phyloP scores from a whole-genome alignment of 2,113 vertebrate species.

The Ascaphus truei region DNA sequence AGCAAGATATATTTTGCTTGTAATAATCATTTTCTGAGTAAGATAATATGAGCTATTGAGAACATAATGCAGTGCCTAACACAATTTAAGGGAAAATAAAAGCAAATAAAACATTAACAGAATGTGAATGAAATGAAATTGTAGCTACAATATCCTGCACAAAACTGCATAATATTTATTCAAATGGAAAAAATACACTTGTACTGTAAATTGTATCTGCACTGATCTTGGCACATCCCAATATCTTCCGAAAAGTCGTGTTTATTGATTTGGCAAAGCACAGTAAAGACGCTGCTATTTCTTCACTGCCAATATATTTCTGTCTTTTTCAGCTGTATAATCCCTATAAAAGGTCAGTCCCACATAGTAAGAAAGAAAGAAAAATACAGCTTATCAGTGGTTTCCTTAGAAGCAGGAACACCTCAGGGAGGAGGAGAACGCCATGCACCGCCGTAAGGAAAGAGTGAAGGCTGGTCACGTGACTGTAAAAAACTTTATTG shows the following conservation, averaged over 20 bases:
- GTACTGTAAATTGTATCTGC: neutral
- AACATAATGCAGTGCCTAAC: slow-evolving; percentile 14
- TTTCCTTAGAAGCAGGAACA: no score
- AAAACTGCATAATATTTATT: neutral
- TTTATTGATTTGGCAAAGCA: neutral
- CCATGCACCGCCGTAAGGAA: no score
- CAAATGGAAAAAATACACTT: neutral
- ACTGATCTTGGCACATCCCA: neutral
- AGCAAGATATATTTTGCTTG: neutral
- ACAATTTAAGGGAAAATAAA: slow-evolving; percentile 5
- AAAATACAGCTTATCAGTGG: no score
- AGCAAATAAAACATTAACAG: neutral
- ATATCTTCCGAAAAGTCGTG: neutral
- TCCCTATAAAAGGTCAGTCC: no score
- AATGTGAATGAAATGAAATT: neutral
- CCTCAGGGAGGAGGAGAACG: no score
- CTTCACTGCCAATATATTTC: no score
- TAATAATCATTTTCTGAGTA: neutral
- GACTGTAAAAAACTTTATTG: no score
- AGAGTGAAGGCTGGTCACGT: no score
- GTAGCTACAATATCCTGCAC: neutral
- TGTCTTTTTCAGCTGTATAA: no score
- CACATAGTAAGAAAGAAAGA: no score
- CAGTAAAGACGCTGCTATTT: no score
- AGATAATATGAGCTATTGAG: neutral